These are phyloP conservation scores for Megamerina dolium DNA, from an alignment of 2,888 invertebrate genomes.

Conservation along the genomic window DNA sequence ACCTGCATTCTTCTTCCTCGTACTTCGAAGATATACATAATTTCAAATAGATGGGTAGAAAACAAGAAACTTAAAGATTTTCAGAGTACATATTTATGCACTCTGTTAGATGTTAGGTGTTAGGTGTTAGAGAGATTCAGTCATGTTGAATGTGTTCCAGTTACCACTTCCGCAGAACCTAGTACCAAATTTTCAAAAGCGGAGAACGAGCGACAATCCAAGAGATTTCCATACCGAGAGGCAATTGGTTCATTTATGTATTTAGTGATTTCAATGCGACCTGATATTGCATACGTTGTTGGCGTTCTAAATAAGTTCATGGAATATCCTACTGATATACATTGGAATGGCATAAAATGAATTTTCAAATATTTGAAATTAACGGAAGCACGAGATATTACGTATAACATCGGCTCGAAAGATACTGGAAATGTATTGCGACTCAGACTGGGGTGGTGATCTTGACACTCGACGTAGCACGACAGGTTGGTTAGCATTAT, in stretches of 20 bases:
- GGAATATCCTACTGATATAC: conserved; percentile 5
- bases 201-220: background rate
- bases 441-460: conserved; percentile 14
- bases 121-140: conserved; percentile 8
- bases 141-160: conserved; percentile 5
- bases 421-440: conserved; percentile 9
- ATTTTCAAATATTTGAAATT: conserved; percentile 13
- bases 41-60: too few species aligned
- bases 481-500: conserved; percentile 8
- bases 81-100: too few species aligned
- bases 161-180: conserved; percentile 6
- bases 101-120: too few species aligned
- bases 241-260: conserved; percentile 13
- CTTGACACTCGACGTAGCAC: conserved; percentile 6
- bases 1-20: conserved; percentile 10
- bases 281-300: conserved; percentile 13
- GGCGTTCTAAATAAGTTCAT: conserved; percentile 11
- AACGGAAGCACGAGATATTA: conserved; percentile 4
- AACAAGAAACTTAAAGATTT: too few species aligned
- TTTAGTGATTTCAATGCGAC: conserved; percentile 6
- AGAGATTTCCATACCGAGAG: conserved; percentile 10
- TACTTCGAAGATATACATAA: conserved; percentile 2
- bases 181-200: conserved; percentile 5
- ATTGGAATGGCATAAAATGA: conserved; percentile 12
- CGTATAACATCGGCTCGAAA: conserved; percentile 2